Base-by-base conservation (phyloP, 2,888 invertebrate genomes). In the Pammene fasciana region DNA sequence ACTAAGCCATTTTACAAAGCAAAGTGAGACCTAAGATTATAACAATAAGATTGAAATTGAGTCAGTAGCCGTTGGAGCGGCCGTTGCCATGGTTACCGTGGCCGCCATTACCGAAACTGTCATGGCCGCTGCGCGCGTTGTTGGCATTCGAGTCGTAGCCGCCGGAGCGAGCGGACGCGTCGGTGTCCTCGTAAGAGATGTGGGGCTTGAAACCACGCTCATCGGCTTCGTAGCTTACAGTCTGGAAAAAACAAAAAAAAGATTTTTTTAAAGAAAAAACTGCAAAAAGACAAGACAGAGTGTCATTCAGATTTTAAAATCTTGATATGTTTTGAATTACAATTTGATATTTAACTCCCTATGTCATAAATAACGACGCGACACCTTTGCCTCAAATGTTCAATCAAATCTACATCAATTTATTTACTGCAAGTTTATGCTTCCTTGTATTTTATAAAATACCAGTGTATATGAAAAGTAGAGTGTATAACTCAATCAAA, bases 211-310 rank as follows among this genome's bases (percentile, higher is more conserved):
- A 95, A 0, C 95, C 95, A 64, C 94, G 89, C 76, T 94, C 93
- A 74, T 95, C 95, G 5, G 95, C 95, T 77, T 94, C 94, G 85
- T 95, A 95, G 75, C 93, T 94, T 7, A 95, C 95, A 68, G 94
- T 94, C 92, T 94, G 92, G 5, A 77, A 76, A 68, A 68, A 67
- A n/a, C n/a, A n/a, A n/a, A n/a, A n/a, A n/a, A n/a, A n/a, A n/a
- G n/a, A n/a, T n/a, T n/a, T n/a, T n/a, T 26, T 26, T 3, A 26
- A 26, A 26, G 26, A 4, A 26, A 26, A 26, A 26, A n/a, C n/a
- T n/a, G n/a, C n/a, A n/a, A n/a, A n/a, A n/a, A n/a, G n/a, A n/a
- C n/a, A 26, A 26, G 4, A 26, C 26, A 26, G n/a, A 26, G 26
- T 4, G 26, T 26, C 4, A 3, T 3, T 26, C 26, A 26, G 26